These are phyloP conservation scores for Capitulum mitella DNA, from an alignment of 2,888 invertebrate genomes.

Conservation along the genomic window DNA sequence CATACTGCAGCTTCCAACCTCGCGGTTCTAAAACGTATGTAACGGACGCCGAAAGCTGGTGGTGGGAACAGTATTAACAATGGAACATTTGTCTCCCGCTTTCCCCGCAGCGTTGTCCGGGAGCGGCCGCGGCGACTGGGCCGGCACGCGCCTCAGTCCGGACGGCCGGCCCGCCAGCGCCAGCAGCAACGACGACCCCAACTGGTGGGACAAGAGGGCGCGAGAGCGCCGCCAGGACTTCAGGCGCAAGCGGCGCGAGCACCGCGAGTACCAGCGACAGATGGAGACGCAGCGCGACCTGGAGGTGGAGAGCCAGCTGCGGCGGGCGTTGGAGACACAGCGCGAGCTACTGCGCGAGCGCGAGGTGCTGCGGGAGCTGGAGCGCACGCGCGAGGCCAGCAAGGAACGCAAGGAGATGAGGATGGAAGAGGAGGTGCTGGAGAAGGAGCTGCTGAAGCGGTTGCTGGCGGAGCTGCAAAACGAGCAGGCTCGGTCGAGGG, in stretches of 20 bases:
- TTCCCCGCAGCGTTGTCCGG: not conserved
- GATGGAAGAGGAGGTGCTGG: slow-evolving; percentile 6
- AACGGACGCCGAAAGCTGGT: too few species aligned
- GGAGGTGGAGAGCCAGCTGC: slow-evolving; percentile 12
- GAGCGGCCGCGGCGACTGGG: slow-evolving; percentile 1
- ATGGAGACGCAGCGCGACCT: slow-evolving; percentile 12
- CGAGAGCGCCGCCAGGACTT: not conserved
- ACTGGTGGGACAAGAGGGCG: not conserved
- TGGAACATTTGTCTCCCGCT: too few species aligned
- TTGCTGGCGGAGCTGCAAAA: not conserved
- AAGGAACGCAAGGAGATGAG: not conserved
- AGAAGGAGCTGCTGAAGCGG: not conserved
- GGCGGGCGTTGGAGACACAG: slow-evolving; percentile 13
- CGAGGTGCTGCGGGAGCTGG: not conserved
- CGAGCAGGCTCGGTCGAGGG: not conserved
- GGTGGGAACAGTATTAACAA: too few species aligned
- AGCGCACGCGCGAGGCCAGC: not conserved
- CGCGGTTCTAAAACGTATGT: too few species aligned
- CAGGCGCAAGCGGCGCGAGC: not conserved
- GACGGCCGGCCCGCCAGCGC: not conserved
- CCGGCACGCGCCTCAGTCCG: not conserved
- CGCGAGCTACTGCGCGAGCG: slow-evolving; percentile 15
- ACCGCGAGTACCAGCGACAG: slow-evolving; percentile 13
- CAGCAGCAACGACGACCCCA: not conserved
- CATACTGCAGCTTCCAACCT: too few species aligned